phyloP scores from a whole-genome alignment of 2,888 invertebrate genomes.

The Ochropacha duplaris region DNA sequence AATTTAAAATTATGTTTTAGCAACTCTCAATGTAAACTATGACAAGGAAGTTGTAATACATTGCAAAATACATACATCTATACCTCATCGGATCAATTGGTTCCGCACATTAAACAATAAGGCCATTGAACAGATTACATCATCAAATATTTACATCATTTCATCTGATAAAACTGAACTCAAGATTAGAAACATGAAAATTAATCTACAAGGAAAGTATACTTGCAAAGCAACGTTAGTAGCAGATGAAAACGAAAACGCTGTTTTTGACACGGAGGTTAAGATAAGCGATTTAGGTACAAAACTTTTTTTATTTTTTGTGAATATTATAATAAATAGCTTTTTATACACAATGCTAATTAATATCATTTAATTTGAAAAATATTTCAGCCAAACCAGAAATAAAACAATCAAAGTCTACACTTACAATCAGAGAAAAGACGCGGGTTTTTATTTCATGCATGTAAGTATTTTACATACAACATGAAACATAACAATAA shows the following conservation, averaged over 20 bases:
- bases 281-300: neutral
- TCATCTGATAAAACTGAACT: neutral
- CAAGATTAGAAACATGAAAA: neutral
- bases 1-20: neutral
- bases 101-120: neutral
- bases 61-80: constrained; percentile 1
- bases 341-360: no score
- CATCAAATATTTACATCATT: neutral
- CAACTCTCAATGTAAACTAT: neutral
- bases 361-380: neutral
- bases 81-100: neutral
- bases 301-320: neutral
- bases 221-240: neutral
- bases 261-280: neutral
- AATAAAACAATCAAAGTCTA: neutral
- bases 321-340: no score
- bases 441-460: neutral
- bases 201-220: neutral
- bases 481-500: no score
- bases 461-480: neutral
- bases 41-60: neutral
- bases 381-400: neutral
- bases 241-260: neutral
- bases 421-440: neutral
- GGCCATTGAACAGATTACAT: neutral